A percentile compares a stretch with the other conserved stretches of the same genome.
Evolutionary conservation across 2,888 invertebrate species (phyloP).

Genomic region (Hypena proboscidalis): DNA sequence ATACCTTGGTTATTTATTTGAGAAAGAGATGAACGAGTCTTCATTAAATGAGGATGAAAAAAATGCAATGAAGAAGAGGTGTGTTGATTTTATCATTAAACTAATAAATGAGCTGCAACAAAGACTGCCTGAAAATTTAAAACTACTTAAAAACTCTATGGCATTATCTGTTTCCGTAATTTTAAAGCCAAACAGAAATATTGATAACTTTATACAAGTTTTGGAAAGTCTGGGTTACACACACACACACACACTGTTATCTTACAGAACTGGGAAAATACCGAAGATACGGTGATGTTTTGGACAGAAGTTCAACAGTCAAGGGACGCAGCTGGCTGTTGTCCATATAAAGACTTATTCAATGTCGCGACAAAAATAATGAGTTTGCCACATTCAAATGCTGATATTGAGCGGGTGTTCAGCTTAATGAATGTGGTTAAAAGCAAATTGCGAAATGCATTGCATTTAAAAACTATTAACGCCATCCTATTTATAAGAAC

Average conservation of each 20-base stretch:
- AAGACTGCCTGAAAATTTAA: too few species aligned
- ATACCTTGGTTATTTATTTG: too few species aligned
- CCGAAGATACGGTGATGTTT: conserved; percentile 20
- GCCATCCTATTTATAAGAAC: conserved; percentile 21
- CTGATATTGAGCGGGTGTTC: conserved; percentile 28
- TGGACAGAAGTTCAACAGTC: conserved; percentile 24
- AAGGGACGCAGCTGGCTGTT: conserved; percentile 21
- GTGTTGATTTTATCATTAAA: too few species aligned
- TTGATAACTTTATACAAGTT: conserved; percentile 19
- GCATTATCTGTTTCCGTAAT: conserved; percentile 20
- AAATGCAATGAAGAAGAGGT: too few species aligned
- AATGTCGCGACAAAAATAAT: conserved; percentile 21
- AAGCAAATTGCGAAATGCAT: conserved; percentile 23
- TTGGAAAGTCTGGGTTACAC: conserved; percentile 20
- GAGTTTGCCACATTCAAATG: conserved; percentile 27
- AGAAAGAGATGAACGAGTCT: too few species aligned
- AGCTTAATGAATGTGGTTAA: conserved; percentile 28
- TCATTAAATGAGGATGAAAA: conserved; percentile 16
- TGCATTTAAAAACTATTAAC: conserved; percentile 25
- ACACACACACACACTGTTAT: conserved; percentile 26
- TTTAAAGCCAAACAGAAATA: conserved; percentile 25
- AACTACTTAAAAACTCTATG: too few species aligned
- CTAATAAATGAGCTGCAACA: too few species aligned
- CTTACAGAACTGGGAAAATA: conserved; percentile 22
- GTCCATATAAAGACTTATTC: conserved; percentile 21